phyloP scores from a whole-genome alignment of 2,797 vertebrate genomes.

The Rhinichthys osculus region DNA sequence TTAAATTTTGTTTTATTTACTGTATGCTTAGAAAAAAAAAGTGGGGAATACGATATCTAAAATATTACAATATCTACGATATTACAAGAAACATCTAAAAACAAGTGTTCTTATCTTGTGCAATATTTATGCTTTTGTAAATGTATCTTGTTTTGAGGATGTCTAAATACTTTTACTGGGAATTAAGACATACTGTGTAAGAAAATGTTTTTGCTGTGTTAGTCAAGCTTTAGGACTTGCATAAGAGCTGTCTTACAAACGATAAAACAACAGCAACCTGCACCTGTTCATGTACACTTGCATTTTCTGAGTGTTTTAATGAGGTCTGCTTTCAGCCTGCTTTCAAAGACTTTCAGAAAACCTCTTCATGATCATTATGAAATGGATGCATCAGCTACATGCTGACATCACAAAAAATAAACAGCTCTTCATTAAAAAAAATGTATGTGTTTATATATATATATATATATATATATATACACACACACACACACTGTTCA shows the following conservation, averaged over 20 bases:
- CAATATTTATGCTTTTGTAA: not conserved
- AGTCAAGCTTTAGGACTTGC: not conserved
- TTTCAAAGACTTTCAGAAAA: slow-evolving; percentile 23
- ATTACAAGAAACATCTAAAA: not conserved
- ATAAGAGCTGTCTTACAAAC: not conserved
- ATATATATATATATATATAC: no score
- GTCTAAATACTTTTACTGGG: not conserved
- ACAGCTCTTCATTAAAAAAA: not conserved
- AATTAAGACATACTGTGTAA: not conserved
- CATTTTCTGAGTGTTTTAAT: slow-evolving; percentile 11
- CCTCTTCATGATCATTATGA: slow-evolving; percentile 4
- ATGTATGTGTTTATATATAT: no score
- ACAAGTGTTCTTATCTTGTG: not conserved
- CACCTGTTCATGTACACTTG: not conserved
- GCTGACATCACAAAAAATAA: slow-evolving; percentile 1
- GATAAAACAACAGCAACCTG: slow-evolving; percentile 1
- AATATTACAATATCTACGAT: not conserved
- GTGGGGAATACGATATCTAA: not conserved
- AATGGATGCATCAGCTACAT: slow-evolving; percentile 6
- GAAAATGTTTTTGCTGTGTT: not conserved
- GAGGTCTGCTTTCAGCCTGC: slow-evolving; percentile 4
- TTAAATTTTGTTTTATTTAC: not conserved
- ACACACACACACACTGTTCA: no score
- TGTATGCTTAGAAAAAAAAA: not conserved
- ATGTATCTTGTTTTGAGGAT: not conserved